Conservation (phyloP, 2,113 vertebrate species). For the Myocastor coypus region DNA sequence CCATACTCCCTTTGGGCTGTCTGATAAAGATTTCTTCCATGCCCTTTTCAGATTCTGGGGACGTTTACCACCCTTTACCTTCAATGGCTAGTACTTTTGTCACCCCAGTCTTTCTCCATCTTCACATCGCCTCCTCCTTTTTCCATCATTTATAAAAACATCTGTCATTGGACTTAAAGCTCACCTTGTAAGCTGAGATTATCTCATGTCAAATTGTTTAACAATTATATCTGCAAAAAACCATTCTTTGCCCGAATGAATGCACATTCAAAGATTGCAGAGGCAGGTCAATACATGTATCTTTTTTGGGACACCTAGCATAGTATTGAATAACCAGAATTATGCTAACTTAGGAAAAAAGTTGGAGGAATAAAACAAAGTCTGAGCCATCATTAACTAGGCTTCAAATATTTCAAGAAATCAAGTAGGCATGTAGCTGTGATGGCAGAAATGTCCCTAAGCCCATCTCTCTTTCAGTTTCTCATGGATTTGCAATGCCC, state of each 20-base stretch:
- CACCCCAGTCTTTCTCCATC: not conserved
- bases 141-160: not conserved
- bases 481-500: not conserved
- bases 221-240: not conserved
- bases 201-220: not conserved
- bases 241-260: not conserved
- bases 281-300: not conserved
- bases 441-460: not conserved
- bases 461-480: not conserved
- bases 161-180: not conserved
- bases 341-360: not conserved
- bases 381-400: not conserved
- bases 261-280: not conserved
- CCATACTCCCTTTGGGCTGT: not conserved
- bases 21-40: not conserved
- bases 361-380: not conserved
- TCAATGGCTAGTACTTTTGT: not conserved
- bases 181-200: not conserved
- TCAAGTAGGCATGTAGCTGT: not conserved
- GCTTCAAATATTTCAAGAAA: conserved; percentile 21
- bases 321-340: not conserved
- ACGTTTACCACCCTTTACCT: fast-evolving
- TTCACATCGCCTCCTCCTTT: not conserved
- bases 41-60: not conserved
- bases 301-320: not conserved